Evolutionary conservation across 2,113 vertebrate genomes (phyloP), one percentile per base, ranked within the genome.

Genomic region (Shinisaurus crocodilurus): DNA sequence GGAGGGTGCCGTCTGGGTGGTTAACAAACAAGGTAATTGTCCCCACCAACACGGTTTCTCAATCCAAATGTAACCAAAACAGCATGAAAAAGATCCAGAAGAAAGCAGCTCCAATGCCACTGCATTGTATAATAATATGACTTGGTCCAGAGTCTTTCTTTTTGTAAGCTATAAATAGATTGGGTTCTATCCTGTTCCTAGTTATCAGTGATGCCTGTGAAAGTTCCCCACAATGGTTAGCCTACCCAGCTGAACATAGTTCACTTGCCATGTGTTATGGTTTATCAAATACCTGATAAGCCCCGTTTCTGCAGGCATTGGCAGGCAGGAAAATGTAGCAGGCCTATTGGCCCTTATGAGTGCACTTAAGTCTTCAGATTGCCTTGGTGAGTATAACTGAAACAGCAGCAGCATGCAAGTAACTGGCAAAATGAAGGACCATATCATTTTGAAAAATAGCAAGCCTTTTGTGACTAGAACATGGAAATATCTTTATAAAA

Each of bases 331-430:
- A 45, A 37, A 48, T 54, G 10, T 13, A 70, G 34, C 1, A 72
- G 32, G 43, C 25, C 27, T 10, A 48, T 50, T 15, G 70, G 2
- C 12, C 29, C 43, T 50, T n/a, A 54, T 90, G 88, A 92, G 89
- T 86, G 32, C 54, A 90, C 91, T 82, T 91, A 81, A 77, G 65
- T 50, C 76, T n/a, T 37, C 50, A 90, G 65, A 50, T 8, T 94
- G n/a, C n/a, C n/a, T n/a, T n/a, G 86, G 85, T 92, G 65, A 93
- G 91, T 91, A 79, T 83, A 79, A 94, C 93, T 92, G 82, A 94
- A 96, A 91, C 69, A 27, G 9, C 69, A 27, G 9, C 48, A 1
- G 54, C 40, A 75, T 85, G n/a, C 3, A 92, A 70, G 27, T 92
- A 93, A 94, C 88, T 83, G 89, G 15, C 5, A 92, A 92, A 93